Evolutionary conservation across 2,888 invertebrate genomes (phyloP), one percentile per base, ranked within the genome.

Genomic region (Euzetes globulus): DNA sequence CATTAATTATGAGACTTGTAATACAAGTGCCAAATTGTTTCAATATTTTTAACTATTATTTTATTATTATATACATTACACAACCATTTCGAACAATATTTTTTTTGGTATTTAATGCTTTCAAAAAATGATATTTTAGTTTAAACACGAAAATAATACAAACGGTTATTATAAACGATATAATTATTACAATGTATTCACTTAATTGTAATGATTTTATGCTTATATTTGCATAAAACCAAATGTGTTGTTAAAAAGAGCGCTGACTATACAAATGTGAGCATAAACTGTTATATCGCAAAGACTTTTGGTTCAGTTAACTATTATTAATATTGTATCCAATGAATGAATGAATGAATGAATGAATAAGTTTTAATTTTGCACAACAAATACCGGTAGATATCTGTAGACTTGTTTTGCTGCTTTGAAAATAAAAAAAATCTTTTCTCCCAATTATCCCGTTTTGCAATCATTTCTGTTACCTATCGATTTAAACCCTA

Each of bases 351-450:
- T n/a, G n/a, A n/a, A n/a, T n/a, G n/a, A n/a, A n/a, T 19, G 9
- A 19, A 52, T 52, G n/a, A n/a, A 50, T 50, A 33, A 33, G 4
- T 33, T 58, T 29, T 27, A n/a, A 58, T 58, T 37, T 19, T 65
- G 68, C 68, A 68, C 68, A 63, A 68, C 37, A 68, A 68, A 68
- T 68, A 68, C 68, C 68, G 68, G 68, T 68, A 68, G 68, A 68
- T n/a, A 68, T 68, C 41, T 68, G 68, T 68, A 68, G 68, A 68
- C 68, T 41, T 68, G 68, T 68, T 68, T 68, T 68, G 41, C 68
- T 68, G 68, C 68, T 41, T 45, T 3, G 37, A 37, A 17, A 68
- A 68, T 13, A 68, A 41, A 45, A 37, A 17, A 33, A 22, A 68
- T n/a, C n/a, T 15, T 19, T 68, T 19, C 45, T 33, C 33, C 19